phyloP scores from a whole-genome alignment of 2,888 invertebrate genomes.

The Atrina japonica region DNA sequence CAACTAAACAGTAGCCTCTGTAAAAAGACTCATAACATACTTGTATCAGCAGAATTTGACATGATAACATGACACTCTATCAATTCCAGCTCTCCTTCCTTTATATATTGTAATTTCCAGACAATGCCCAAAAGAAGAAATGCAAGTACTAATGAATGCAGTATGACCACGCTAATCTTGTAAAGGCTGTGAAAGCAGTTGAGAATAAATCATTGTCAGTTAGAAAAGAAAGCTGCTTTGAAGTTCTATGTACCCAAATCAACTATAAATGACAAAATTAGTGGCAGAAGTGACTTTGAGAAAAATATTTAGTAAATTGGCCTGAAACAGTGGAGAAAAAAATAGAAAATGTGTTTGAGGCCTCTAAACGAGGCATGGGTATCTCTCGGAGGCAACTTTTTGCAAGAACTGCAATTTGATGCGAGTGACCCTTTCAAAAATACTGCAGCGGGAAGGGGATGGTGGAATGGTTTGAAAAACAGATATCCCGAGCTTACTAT shows the following conservation, averaged over 20 bases:
- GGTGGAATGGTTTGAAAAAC: constrained; percentile 31
- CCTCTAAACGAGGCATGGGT: constrained; percentile 31
- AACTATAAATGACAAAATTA: constrained; percentile 26
- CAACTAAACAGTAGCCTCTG: too few relatives aligned
- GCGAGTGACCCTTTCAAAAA: constrained; percentile 7
- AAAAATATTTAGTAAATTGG: constrained; percentile 9
- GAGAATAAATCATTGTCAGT: constrained; percentile 23
- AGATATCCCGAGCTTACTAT: constrained; percentile 26
- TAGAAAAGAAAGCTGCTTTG: constrained; percentile 16
- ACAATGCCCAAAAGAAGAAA: too few relatives aligned
- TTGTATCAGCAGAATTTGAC: constrained; percentile 1
- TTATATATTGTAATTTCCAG: too few relatives aligned
- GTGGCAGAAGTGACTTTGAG: constrained; percentile 25
- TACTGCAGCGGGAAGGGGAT: constrained; percentile 7
- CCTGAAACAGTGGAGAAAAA: constrained; percentile 25
- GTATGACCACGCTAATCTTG: constrained; percentile 18
- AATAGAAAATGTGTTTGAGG: constrained; percentile 27
- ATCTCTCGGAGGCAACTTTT: constrained; percentile 28
- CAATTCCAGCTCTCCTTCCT: too few relatives aligned
- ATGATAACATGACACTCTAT: too few relatives aligned
- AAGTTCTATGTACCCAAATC: constrained; percentile 30
- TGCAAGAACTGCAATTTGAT: neutral
- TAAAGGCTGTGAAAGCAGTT: constrained; percentile 20
- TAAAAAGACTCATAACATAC: too few relatives aligned
- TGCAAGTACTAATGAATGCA: constrained; percentile 7